Conservation (phyloP, 1,140 invertebrate genomes). For the Cotesia chilonis region DNA sequence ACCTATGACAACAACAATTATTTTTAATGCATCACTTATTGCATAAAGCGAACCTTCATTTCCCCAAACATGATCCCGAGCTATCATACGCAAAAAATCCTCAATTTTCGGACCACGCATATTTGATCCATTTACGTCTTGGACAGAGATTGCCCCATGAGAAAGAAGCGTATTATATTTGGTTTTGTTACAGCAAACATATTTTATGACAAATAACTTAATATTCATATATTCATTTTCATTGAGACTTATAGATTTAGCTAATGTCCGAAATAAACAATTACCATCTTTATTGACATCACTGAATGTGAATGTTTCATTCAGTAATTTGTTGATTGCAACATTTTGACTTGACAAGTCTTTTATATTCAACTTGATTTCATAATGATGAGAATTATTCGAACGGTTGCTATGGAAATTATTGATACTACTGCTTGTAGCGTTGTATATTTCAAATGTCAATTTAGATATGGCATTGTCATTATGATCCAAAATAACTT, state of each 20-base stretch:
- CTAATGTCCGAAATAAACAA: slow-evolving; percentile 6
- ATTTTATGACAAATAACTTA: background rate
- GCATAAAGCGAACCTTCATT: too few relatives aligned
- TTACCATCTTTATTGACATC: background rate
- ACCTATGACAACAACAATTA: too few relatives aligned
- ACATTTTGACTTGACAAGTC: background rate
- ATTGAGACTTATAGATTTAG: background rate
- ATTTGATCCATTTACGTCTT: too few relatives aligned
- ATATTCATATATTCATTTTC: background rate
- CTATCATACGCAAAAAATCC: too few relatives aligned
- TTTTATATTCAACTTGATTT: too few relatives aligned
- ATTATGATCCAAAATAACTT: background rate
- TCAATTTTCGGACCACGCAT: too few relatives aligned
- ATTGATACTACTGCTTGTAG: background rate
- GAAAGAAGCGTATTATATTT: too few relatives aligned
- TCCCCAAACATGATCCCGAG: too few relatives aligned
- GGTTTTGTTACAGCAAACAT: background rate
- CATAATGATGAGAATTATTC: too few relatives aligned
- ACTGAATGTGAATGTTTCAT: background rate
- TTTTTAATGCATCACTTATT: too few relatives aligned
- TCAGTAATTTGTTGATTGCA: background rate
- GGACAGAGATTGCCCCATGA: too few relatives aligned
- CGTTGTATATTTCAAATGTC: background rate
- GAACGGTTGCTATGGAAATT: too few relatives aligned
- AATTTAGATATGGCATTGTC: background rate